Base-by-base conservation (phyloP, 2,797 vertebrate genomes). In the Galago senegalensis region DNA sequence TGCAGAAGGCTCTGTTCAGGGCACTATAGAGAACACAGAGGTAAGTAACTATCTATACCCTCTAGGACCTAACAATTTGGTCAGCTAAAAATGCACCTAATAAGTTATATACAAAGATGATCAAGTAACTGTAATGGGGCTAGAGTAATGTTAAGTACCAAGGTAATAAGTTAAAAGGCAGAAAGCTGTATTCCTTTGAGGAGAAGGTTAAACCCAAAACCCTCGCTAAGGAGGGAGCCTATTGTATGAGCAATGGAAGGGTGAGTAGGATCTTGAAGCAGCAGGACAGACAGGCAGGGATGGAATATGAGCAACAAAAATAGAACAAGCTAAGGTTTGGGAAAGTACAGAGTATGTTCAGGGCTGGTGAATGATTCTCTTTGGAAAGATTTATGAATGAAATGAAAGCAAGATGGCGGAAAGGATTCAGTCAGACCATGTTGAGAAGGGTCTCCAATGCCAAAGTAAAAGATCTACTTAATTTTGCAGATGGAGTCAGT, bases 41-140 rank as follows among this genome's bases (percentile, higher is more conserved):
- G 21, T 31, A 70, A 69, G 6, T 20, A 63, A n/a, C 8, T 34
- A 6, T 65, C 29, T 0, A 29, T 1, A 17, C 63, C 77, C 61
- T 46, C 82, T 43, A 73, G 89, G 96, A 37, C 16, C 80, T 73
- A 91, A 97, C 70, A 10, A 49, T 10, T 80, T n/a, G 72, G 13
- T 46, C 43, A 58, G 70, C 46, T 73, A 60, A 60, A 89, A 73
- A 58, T 23, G 13, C 10, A 31, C 37, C 18, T 46, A 25, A 12
- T 16, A 73, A 53, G 40, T 2, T 72, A 21, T 40, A 1, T 17
- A 2, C 5, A 58, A 16, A 27, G 31, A 67, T 17, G 43, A 60
- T 18, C 49, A 65, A n/a, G 3, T 21, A 49, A 85, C 61, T 27
- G 27, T 17, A 49, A 65, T 21, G 72, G 56, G n/a, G 12, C 16